Evolutionary conservation across 2,797 vertebrate species (phyloP).

Genomic region (Notolabrus celidotus): DNA sequence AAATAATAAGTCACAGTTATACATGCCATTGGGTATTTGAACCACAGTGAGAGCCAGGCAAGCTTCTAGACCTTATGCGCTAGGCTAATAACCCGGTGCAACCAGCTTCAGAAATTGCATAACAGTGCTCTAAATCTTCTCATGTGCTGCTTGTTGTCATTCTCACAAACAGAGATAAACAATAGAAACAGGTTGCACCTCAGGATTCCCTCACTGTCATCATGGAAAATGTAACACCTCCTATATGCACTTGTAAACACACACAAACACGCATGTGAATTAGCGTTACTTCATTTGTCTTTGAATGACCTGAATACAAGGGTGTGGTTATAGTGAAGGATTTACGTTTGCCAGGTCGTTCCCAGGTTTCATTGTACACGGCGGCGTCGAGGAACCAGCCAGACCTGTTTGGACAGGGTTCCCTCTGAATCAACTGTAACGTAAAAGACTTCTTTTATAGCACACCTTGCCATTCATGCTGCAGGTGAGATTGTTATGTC

Average conservation of each 20-base stretch:
- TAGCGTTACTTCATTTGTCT: slow-evolving; percentile 21
- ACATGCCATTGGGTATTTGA: too few relatives aligned
- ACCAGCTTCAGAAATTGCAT: not conserved
- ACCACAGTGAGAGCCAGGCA: not conserved
- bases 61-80: not conserved
- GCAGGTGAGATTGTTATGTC: not conserved
- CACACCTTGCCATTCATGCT: slow-evolving; percentile 28
- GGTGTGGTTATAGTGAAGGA: slow-evolving; percentile 54
- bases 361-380: slow-evolving; percentile 53
- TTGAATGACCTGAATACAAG: slow-evolving; percentile 26
- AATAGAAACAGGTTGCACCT: slow-evolving; percentile 15
- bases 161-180: not conserved
- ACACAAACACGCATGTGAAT: slow-evolving; percentile 1
- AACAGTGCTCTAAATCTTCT: not conserved
- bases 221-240: slow-evolving; percentile 60
- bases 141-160: not conserved
- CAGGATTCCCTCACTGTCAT: slow-evolving; percentile 59
- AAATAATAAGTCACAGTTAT: too few relatives aligned
- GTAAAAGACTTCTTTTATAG: slow-evolving; percentile 33
- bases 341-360: slow-evolving; percentile 34
- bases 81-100: slow-evolving; percentile 2
- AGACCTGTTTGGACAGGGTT: slow-evolving; percentile 54
- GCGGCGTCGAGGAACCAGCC: slow-evolving; percentile 57
- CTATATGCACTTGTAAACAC: not conserved
- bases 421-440: slow-evolving; percentile 34